phyloP scores from a whole-genome alignment of 2,113 vertebrate genomes.

The Zosterops japonicus region DNA sequence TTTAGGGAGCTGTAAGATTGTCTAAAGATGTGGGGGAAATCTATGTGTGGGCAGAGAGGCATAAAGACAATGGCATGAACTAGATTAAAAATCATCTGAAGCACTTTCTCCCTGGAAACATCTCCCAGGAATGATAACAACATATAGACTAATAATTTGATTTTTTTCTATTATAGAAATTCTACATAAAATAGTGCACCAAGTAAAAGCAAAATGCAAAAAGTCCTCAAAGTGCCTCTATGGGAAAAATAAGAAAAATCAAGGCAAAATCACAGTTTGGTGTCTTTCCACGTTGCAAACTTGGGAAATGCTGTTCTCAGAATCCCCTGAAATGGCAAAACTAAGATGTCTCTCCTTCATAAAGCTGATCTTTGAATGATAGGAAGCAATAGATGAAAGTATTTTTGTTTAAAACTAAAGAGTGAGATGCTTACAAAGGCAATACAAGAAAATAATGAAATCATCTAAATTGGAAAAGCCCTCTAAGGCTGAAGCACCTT shows the following conservation, averaged over 20 bases:
- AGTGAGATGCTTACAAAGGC: not conserved
- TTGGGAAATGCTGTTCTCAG: not conserved
- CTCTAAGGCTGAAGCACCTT: not conserved
- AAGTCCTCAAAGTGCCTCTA: not conserved
- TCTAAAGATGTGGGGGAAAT: not conserved
- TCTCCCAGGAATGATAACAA: not conserved
- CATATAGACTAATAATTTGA: not conserved
- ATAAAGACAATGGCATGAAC: not conserved
- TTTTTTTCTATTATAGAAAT: not conserved
- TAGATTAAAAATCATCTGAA: not conserved
- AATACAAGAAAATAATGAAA: not conserved
- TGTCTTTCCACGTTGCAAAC: not conserved
- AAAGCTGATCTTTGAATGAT: not conserved
- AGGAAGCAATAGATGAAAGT: not conserved
- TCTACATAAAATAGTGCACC: not conserved
- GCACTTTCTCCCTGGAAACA: not conserved
- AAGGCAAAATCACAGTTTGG: not conserved
- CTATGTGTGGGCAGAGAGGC: accelerated
- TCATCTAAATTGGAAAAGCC: not conserved
- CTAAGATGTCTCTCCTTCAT: not conserved
- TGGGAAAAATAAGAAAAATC: not conserved
- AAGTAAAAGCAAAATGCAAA: not conserved
- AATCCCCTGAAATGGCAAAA: not conserved
- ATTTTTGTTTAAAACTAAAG: not conserved
- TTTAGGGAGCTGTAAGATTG: not conserved